These are phyloP conservation scores for Scolopax mira DNA, from an alignment of 2,113 vertebrate genomes.

Conservation along the genomic window DNA sequence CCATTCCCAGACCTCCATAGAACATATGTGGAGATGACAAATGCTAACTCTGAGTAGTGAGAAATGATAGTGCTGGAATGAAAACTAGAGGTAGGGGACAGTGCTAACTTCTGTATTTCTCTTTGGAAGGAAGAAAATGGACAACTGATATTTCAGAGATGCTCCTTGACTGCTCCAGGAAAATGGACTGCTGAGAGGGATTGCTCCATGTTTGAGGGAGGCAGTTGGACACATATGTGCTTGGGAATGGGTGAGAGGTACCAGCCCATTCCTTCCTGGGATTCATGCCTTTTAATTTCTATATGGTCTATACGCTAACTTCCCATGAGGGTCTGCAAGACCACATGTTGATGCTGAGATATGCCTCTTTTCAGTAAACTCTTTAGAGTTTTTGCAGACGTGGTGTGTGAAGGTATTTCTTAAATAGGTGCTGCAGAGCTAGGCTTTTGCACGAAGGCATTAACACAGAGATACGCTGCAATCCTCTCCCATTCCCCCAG, in stretches of 20 bases:
- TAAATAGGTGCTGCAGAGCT: background rate
- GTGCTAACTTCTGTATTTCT: background rate
- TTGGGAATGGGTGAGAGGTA: background rate
- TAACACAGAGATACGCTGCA: background rate
- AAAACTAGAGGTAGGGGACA: background rate
- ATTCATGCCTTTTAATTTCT: background rate
- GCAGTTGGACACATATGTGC: background rate
- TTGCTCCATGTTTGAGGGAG: background rate
- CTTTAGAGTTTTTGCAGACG: background rate
- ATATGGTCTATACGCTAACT: background rate
- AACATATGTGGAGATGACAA: background rate
- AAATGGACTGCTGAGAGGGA: background rate
- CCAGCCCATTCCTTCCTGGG: background rate
- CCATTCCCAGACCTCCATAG: background rate
- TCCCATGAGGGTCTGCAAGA: background rate
- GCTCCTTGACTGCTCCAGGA: background rate
- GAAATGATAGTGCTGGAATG: background rate
- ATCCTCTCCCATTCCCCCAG: background rate
- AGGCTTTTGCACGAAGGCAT: background rate
- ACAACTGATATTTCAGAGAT: background rate
- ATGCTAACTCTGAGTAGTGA: background rate
- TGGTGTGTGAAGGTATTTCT: background rate
- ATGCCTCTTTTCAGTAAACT: background rate
- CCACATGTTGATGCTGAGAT: background rate
- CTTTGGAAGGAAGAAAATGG: background rate